Evolutionary conservation across 2,113 vertebrate species (phyloP).

Genomic region (Psammodynastes pulverulentus): DNA sequence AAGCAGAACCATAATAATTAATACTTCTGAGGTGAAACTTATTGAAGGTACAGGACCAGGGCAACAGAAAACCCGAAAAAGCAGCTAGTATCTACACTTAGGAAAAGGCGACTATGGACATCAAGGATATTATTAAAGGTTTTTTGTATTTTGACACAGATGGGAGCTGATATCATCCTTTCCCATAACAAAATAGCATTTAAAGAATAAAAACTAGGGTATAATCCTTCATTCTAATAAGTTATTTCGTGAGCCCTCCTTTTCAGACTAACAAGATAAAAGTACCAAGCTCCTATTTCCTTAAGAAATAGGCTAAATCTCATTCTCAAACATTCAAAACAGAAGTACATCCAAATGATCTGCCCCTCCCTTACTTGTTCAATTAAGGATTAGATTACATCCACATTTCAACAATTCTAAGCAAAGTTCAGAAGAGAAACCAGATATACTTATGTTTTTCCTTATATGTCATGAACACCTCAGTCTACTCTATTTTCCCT

Average conservation of each 20-base stretch:
- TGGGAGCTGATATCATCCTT: not conserved
- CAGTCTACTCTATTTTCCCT: not conserved
- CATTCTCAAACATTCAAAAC: not conserved
- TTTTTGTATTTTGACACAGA: too few species aligned
- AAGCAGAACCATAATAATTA: slow-evolving; percentile 36
- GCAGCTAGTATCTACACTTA: not conserved
- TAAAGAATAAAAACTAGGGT: not conserved
- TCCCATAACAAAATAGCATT: not conserved
- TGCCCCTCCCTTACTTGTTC: not conserved
- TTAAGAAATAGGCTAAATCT: not conserved
- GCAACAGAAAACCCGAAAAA: not conserved
- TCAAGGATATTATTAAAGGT: not conserved
- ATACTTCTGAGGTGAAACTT: not conserved
- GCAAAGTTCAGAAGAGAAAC: not conserved
- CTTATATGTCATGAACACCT: not conserved
- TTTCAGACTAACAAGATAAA: not conserved
- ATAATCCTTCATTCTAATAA: not conserved
- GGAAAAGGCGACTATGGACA: not conserved
- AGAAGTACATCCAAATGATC: not conserved
- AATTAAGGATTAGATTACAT: not conserved
- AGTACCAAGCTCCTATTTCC: not conserved
- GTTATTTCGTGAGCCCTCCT: not conserved
- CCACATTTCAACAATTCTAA: not conserved
- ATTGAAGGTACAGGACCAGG: not conserved
- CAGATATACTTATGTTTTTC: not conserved